Base-by-base conservation (phyloP, 2,888 invertebrate genomes). In the Cryptus armator region DNA sequence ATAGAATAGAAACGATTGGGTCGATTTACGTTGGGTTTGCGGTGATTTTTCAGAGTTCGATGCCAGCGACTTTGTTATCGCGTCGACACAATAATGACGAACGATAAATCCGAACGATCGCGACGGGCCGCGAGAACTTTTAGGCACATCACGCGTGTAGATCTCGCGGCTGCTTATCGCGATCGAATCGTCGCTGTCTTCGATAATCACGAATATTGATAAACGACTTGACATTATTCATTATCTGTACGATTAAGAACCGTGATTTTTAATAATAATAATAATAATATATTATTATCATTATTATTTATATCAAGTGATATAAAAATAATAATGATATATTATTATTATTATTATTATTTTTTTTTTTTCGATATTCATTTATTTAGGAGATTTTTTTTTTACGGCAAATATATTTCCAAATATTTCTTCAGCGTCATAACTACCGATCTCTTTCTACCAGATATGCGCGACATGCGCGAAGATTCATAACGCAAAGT, bases 61-160 rank as follows among this genome's bases (percentile, higher is more conserved):
- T 19, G 10, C 16, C 59, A 29, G 24, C 29, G 24, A n/a, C 37
- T 16, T 32, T 14, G 59, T 74, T 74, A 74, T 74, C 62, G 29
- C 6, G 32, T 6, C 46, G 9, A 29, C 29, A 24, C 32, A 12
- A 6, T 29, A 72, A 59, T 59, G 43, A 43, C 59, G 24, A 56
- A 19, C 56, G 56, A 56, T 56, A 56, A 56, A 19, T 24, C 24
- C 56, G 56, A 37, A 37, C 37, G 37, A 9, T 56, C 56, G 56
- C 56, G 56, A 56, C 9, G 24, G 6, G 10, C 19, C 19, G 53
- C 53, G 53, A 9, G 53, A 53, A 53, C 10, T 16, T 56, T 19
- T 16, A 19, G 19, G 9, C 56, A 10, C 9, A 3, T 9, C 56
- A 3, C 56, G 56, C 24, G 19, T 56, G 53, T 53, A 7, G 24